Evolutionary conservation across 2,797 vertebrate genomes (phyloP).

Genomic region (Enteromius trimaculatus): DNA sequence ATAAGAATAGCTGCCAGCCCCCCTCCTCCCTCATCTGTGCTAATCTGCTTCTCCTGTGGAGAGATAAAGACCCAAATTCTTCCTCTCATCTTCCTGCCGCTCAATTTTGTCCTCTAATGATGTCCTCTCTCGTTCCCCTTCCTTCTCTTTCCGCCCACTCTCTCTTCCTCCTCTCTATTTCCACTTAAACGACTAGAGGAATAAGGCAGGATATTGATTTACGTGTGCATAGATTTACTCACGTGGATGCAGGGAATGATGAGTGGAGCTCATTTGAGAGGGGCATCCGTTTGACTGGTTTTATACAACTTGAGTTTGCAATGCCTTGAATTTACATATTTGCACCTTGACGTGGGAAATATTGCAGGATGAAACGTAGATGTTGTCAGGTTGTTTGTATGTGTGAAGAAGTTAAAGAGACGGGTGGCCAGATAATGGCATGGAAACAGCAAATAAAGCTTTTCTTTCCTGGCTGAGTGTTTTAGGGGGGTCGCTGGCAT

Average conservation of each 20-base stretch:
- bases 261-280: conserved; percentile 17
- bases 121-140: conserved; percentile 68
- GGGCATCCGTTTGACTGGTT: conserved; percentile 15
- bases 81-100: conserved; percentile 44
- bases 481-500: not conserved
- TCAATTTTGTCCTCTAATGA: conserved; percentile 52
- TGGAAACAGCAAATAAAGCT: not conserved
- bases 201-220: conserved; percentile 29
- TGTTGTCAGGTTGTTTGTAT: not conserved
- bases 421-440: not conserved
- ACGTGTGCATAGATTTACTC: conserved; percentile 21
- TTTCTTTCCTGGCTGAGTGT: not conserved
- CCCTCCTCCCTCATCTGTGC: conserved; percentile 33
- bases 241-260: not conserved
- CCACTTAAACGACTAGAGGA: conserved; percentile 28
- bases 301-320: conserved; percentile 11
- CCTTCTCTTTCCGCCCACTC: conserved; percentile 28
- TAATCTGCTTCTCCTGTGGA: conserved; percentile 46
- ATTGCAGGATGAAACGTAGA: not conserved
- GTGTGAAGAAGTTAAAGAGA: not conserved
- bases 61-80: conserved; percentile 55
- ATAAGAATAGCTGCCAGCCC: conserved; percentile 43
- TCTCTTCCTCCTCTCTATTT: conserved; percentile 30
- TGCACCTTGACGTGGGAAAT: not conserved
- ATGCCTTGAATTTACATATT: conserved; percentile 11